Base-by-base conservation (phyloP, 2,797 vertebrate species). In the Melanotaenia trifasciata region DNA sequence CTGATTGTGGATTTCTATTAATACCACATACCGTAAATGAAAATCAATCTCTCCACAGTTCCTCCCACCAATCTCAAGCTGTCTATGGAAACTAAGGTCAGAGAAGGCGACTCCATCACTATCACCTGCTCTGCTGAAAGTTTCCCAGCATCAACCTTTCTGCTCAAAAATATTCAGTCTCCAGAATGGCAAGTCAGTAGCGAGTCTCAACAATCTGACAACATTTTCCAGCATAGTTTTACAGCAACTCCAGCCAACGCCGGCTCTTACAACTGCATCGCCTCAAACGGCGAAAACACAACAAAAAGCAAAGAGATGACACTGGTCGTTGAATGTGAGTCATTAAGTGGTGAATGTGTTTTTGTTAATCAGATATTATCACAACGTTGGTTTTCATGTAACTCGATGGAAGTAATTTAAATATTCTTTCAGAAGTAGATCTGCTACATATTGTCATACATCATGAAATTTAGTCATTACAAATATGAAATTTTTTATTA, bases 241-340 rank as follows among this genome's bases (percentile, higher is more conserved):
- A 7, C 33, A 7, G 89, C 35, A 3, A 78, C 12, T 1, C 57
- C 50, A 36, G 0, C 0, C 3, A 0, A 89, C 1, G 1, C n/a
- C 24, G 92, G 89, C 18, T 0, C 0, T 28, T 92, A 92, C 68
- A 66, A 2, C 53, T 93, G 92, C 62, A 0, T 0, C 0, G 91
- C 90, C 4, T 0, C 0, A 0, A 93, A 93, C 83, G 43, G 3
- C 0, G 35, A 79, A 35, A 87, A 87, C 22, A 40, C 1, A 2
- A 0, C 0, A 0, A 6, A 0, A 0, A 85, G 71, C 33, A 0
- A 0, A 2, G 0, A 9, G 0, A 63, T 1, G 43, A 2, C 30
- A 28, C 35, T 94, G 64, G 22, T 50, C 60, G 88, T 94, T 50
- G 75, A 64, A 58, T 90, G 93, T 94, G 64, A 88, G 93, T 88